A percentile compares a stretch with the other conserved stretches of the same genome.
These are phyloP conservation scores for Lithosia quadra DNA, from an alignment of 2,888 invertebrate species.

Conservation along the genomic window DNA sequence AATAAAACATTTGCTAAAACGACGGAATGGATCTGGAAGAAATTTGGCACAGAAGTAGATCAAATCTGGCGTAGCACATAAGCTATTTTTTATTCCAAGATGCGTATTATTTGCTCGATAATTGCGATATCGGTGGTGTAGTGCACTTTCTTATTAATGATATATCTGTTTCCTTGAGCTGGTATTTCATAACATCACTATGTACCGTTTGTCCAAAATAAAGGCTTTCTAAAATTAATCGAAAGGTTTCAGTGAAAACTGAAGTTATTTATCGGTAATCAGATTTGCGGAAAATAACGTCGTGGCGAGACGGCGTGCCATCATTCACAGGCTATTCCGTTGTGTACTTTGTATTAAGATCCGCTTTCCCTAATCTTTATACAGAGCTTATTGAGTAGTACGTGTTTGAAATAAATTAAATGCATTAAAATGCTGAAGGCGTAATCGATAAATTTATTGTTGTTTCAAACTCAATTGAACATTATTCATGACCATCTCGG, in stretches of 20 bases:
- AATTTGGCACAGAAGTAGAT: no score
- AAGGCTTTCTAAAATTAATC: not conserved
- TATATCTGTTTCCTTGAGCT: not conserved
- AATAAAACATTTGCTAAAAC: no score
- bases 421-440: not conserved
- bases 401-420: not conserved
- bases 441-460: not conserved
- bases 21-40: no score
- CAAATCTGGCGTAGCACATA: no score
- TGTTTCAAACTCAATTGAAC: not conserved
- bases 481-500: not conserved
- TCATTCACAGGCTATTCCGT: constrained; percentile 32
- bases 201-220: not conserved
- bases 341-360: constrained; percentile 48
- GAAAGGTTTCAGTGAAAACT: not conserved
- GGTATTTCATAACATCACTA: not conserved
- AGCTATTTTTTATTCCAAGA: no score
- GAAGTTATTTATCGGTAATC: constrained; percentile 37
- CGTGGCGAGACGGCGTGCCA: constrained; percentile 15
- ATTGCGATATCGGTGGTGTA: no score
- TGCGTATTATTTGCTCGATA: no score
- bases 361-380: constrained; percentile 25
- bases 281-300: constrained; percentile 37
- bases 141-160: not conserved
- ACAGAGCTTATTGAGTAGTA: constrained; percentile 19